These are phyloP conservation scores for Proterorhinus semilunaris DNA, from an alignment of 2,113 vertebrate species.

Conservation along the genomic window DNA sequence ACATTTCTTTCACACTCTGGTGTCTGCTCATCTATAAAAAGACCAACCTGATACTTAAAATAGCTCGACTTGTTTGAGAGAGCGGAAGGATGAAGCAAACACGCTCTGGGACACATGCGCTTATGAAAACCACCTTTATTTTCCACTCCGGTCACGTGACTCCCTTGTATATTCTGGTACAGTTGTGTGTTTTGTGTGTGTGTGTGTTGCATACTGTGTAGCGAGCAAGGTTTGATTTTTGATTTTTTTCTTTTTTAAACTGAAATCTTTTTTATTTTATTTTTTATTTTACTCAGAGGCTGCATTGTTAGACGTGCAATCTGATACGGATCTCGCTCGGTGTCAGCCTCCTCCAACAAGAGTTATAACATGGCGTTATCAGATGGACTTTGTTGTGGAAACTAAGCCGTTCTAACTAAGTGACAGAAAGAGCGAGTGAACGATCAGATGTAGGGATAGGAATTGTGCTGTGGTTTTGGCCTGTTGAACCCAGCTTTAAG, in stretches of 20 bases:
- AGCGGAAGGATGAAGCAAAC: slow-evolving; percentile 74
- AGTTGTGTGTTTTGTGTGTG: slow-evolving; percentile 19
- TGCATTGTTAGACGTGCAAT: slow-evolving; percentile 32
- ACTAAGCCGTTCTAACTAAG: slow-evolving; percentile 7
- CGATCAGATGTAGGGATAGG: slow-evolving; percentile 32
- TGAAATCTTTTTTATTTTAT: neutral
- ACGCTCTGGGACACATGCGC: slow-evolving; percentile 66
- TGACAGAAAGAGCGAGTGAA: slow-evolving; percentile 19
- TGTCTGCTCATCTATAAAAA: slow-evolving; percentile 70
- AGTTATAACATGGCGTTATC: slow-evolving; percentile 33
- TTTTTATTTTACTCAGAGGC: slow-evolving; percentile 10
- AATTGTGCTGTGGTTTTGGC: neutral
- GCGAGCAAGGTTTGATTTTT: neutral
- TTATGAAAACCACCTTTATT: slow-evolving; percentile 71
- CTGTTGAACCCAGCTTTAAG: slow-evolving; percentile 23
- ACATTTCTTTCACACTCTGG: slow-evolving; percentile 71
- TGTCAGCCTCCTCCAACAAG: neutral
- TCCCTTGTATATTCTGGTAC: slow-evolving; percentile 43
- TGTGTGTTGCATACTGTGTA: slow-evolving; percentile 14
- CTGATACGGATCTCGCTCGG: slow-evolving; percentile 18
- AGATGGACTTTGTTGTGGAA: slow-evolving; percentile 18
- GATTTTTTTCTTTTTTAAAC: neutral
- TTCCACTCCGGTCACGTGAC: slow-evolving; percentile 65
- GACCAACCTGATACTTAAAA: slow-evolving; percentile 67
- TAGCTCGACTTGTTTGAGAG: slow-evolving; percentile 70